Percentiles rank a stretch among this genome's conserved stretches.
Evolutionary conservation across 2,888 invertebrate genomes (phyloP).

Genomic region (Nowickia ferox): DNA sequence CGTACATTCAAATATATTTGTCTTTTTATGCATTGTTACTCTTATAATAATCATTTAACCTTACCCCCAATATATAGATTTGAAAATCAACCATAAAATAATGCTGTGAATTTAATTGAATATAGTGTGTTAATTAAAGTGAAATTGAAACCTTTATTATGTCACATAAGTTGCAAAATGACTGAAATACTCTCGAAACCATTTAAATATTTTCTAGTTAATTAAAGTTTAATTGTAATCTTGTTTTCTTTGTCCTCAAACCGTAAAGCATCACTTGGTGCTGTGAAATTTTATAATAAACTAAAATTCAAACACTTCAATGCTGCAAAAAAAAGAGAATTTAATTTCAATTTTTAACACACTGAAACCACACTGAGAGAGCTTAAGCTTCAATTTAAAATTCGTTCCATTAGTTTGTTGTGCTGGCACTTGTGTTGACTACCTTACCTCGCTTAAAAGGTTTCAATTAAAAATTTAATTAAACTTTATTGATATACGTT

Average conservation of each 20-base stretch:
- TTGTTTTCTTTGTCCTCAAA: neutral
- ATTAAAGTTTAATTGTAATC: conserved; percentile 2
- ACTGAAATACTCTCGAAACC: neutral
- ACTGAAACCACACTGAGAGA: conserved; percentile 2
- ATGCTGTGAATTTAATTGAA: too few relatives aligned
- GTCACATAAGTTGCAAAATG: too few relatives aligned
- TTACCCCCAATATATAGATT: too few relatives aligned
- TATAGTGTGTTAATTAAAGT: too few relatives aligned
- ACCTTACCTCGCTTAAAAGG: conserved; percentile 22
- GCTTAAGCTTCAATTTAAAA: conserved; percentile 1
- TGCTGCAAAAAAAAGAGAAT: neutral
- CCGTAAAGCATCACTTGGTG: neutral
- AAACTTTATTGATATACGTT: conserved; percentile 47
- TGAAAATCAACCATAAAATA: too few relatives aligned
- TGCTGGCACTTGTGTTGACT: neutral
- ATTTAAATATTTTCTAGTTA: neutral
- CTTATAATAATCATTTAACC: too few relatives aligned
- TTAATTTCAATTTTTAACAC: conserved; percentile 16
- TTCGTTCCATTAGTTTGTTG: conserved; percentile 6
- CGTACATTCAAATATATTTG: too few relatives aligned
- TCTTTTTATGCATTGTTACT: too few relatives aligned
- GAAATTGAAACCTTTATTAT: too few relatives aligned
- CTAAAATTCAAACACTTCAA: neutral
- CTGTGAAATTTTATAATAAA: neutral
- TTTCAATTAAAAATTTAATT: conserved; percentile 59